Base-by-base conservation (phyloP, 2,888 invertebrate species). In the Crioceris asparagi region DNA sequence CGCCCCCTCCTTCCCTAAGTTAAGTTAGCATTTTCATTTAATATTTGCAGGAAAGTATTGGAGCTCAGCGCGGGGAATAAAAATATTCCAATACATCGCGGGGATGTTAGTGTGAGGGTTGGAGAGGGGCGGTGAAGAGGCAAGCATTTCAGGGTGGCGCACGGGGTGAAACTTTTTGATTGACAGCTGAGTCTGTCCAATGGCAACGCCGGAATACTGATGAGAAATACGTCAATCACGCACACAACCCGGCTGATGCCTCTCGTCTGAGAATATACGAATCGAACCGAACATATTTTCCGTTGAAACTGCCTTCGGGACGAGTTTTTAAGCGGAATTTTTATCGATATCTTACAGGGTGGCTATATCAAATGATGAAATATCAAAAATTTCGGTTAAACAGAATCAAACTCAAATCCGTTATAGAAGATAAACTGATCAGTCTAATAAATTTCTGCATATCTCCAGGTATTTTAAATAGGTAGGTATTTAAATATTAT, bases 121-220 rank as follows among this genome's bases (percentile, higher is more conserved):
- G 49, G 37, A 47, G 45, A 44, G 45, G 47, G 44, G 36, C 38
- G 43, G 41, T 38, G 43, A 41, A 35, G 31, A 36, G n/a, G n/a
- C n/a, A n/a, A n/a, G n/a, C n/a, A n/a, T n/a, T n/a, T n/a, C n/a
- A 35, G 49, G 50, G 51, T 57, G 61, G 61, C 55, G 62, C 62
- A 57, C 65, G 63, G 61, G 55, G 55, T 56, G 56, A 62, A 68
- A 66, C 62, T 63, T 72, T 67, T 75, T 82, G 81, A 82, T 80
- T 81, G 82, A 82, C 82, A 82, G 77, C 72, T 75, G 72, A 71
- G 72, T 74, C 74, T 75, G 74, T 70, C 81, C 81, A 81, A 81
- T 81, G 73, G 75, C 75, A 72, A 73, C 71, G 68, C 71, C 68
- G 74, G 72, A 75, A 75, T 74, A 71, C 76, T 77, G 79, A 79